Percentiles rank a stretch among this genome's conserved stretches.
Evolutionary conservation across 92 coral and sea anemone species (phyloP).

Genomic region (Epizoanthus illoricatus): DNA sequence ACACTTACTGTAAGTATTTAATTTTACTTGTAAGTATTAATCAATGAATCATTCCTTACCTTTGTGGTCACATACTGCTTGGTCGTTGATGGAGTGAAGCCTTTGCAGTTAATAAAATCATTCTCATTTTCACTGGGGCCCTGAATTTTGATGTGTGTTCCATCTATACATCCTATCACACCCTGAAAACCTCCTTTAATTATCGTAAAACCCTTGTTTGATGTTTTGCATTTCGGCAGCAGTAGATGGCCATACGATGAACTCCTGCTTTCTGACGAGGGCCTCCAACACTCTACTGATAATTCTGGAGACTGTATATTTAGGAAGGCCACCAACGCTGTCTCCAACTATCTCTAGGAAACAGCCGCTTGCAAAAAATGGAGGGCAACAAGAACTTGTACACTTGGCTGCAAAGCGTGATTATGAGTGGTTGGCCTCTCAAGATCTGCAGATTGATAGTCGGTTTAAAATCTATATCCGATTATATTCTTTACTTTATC

Average conservation of each 20-base stretch:
- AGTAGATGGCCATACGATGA: neutral
- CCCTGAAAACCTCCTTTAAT: too few species aligned
- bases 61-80: too few species aligned
- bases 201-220: neutral
- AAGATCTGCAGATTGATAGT: neutral
- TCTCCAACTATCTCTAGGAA: constrained; percentile 3
- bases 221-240: neutral
- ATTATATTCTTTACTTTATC: too few species aligned
- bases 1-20: too few species aligned
- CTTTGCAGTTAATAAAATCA: too few species aligned
- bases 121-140: too few species aligned
- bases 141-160: too few species aligned
- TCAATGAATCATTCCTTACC: too few species aligned
- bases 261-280: neutral
- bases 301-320: neutral
- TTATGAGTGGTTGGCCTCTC: constrained; percentile 2
- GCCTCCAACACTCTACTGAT: neutral
- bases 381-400: constrained; percentile 1
- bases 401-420: neutral
- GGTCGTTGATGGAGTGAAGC: too few species aligned
- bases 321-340: neutral
- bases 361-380: neutral
- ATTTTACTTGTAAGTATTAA: too few species aligned
- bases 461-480: too few species aligned
- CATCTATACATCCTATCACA: too few species aligned